Evolutionary conservation across 2,888 invertebrate genomes (phyloP).

Genomic region (Panopea generosa): DNA sequence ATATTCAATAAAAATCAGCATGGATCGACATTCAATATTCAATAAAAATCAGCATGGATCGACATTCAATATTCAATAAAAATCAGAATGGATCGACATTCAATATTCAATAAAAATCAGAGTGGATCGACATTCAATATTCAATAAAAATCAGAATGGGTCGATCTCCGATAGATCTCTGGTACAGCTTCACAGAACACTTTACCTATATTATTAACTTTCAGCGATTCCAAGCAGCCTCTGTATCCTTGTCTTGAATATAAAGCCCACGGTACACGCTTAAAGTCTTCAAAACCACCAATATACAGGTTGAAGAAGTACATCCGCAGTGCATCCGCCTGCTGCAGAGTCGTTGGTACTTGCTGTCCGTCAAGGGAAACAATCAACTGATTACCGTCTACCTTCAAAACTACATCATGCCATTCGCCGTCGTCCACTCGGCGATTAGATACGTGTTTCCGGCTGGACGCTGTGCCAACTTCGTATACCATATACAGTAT

Average conservation of each 20-base stretch:
- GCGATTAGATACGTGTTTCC: constrained; percentile 69
- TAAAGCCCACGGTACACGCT: constrained; percentile 79
- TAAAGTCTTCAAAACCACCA: constrained; percentile 69
- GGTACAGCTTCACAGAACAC: too few relatives aligned
- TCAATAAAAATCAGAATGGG: too few relatives aligned
- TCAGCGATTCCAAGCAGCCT: constrained; percentile 82
- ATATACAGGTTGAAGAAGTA: constrained; percentile 65
- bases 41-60: too few relatives aligned
- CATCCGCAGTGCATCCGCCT: constrained; percentile 17
- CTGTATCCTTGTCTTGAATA: constrained; percentile 79
- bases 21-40: too few relatives aligned
- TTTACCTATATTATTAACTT: constrained; percentile 64
- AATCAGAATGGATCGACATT: too few relatives aligned
- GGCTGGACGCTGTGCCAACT: constrained; percentile 70
- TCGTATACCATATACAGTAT: constrained; percentile 80
- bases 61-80: too few relatives aligned
- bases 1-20: too few relatives aligned
- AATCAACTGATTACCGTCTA: constrained; percentile 38
- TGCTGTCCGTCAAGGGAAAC: constrained; percentile 72
- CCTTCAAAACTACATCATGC: constrained; percentile 65
- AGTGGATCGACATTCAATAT: too few relatives aligned
- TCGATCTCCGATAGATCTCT: too few relatives aligned
- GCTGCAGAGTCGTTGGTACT: constrained; percentile 14
- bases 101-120: too few relatives aligned
- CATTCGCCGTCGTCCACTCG: constrained; percentile 78